A percentile compares a stretch with the other conserved stretches of the same genome.
Evolutionary conservation across 2,797 vertebrate species (phyloP).

Genomic region (Otus scops): DNA sequence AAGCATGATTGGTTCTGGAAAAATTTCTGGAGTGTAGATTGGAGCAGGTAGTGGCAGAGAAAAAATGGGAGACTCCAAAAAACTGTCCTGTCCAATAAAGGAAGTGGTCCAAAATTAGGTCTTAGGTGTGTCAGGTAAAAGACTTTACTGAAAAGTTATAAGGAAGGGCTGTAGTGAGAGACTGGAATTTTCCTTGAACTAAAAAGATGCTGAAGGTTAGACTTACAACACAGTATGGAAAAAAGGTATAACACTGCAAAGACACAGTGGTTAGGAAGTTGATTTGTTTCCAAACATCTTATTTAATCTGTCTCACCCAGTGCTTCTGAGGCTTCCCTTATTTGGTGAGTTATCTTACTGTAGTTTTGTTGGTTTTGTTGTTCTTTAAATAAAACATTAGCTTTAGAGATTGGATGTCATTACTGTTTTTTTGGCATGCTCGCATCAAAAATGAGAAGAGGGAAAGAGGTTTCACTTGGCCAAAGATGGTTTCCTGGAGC

Average conservation of each 20-base stretch:
- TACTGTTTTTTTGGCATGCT: neutral
- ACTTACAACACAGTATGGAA: neutral
- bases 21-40: neutral
- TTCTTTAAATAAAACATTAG: conserved; percentile 10
- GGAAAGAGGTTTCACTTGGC: neutral
- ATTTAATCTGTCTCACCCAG: neutral
- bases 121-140: neutral
- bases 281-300: neutral
- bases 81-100: neutral
- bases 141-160: neutral
- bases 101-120: neutral
- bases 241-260: neutral
- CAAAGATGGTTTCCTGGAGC: neutral
- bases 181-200: neutral
- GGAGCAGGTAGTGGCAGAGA: neutral
- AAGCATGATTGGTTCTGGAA: neutral
- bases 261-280: neutral
- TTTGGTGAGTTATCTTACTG: neutral
- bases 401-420: neutral
- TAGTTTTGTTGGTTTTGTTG: neutral
- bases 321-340: neutral
- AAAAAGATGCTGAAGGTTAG: neutral
- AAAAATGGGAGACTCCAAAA: neutral
- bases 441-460: neutral
- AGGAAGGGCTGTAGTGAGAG: neutral